phyloP scores from a whole-genome alignment of 2,113 vertebrate genomes.

The Scalopus aquaticus region DNA sequence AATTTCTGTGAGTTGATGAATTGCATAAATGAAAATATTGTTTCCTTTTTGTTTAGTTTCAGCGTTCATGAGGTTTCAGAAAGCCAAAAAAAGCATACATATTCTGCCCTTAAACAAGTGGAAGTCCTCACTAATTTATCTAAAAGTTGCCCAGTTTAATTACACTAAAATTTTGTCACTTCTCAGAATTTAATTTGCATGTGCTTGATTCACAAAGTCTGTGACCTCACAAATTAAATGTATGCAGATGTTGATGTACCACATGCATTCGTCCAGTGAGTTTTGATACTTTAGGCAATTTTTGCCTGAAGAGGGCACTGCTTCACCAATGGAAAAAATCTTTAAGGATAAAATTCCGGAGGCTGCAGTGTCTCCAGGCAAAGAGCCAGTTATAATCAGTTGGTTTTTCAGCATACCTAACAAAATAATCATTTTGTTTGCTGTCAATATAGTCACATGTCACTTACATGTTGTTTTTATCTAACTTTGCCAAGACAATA shows the following conservation, averaged over 20 bases:
- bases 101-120: not conserved
- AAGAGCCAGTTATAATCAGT: not conserved
- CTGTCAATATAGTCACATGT: not conserved
- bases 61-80: not conserved
- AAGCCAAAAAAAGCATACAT: not conserved
- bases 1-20: not conserved
- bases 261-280: not conserved
- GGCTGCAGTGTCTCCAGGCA: not conserved
- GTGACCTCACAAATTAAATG: not conserved
- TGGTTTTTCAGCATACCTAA: not conserved
- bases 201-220: not conserved
- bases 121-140: not conserved
- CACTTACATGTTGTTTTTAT: not conserved
- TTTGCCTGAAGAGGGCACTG: not conserved
- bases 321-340: not conserved
- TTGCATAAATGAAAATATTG: not conserved
- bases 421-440: not conserved
- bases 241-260: not conserved
- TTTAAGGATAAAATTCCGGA: not conserved
- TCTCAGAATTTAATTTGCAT: not conserved
- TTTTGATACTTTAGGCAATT: not conserved
- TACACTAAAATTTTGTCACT: not conserved
- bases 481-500: not conserved
- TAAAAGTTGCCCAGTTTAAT: not conserved
- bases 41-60: not conserved